A percentile compares a stretch with the other conserved stretches of the same genome.
Evolutionary conservation across 2,888 invertebrate species (phyloP).

Genomic region (Lepidocyrtoides sp.): DNA sequence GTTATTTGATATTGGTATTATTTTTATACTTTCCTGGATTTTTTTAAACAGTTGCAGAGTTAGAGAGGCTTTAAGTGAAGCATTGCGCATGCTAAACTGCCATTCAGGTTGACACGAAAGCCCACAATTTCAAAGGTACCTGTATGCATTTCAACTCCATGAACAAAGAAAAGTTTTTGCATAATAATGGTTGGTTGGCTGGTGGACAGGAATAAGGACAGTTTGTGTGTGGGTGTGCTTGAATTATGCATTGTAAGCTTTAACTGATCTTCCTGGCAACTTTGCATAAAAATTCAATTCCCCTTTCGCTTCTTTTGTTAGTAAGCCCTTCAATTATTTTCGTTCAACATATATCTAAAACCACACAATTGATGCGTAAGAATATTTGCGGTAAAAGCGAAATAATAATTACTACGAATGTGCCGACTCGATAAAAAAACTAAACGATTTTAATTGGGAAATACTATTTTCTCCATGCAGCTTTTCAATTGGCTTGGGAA

Average conservation of each 20-base stretch:
- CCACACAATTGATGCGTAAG: background rate
- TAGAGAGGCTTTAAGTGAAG: too few species aligned
- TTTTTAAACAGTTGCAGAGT: background rate
- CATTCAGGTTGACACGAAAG: too few species aligned
- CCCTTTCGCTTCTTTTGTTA: background rate
- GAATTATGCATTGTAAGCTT: conserved; percentile 2
- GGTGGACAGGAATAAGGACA: conserved; percentile 3
- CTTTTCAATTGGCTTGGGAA: background rate
- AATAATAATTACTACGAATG: conserved; percentile 12
- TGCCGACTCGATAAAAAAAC: background rate
- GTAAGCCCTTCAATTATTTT: background rate
- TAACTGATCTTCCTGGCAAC: conserved; percentile 8
- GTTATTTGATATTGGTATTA: background rate
- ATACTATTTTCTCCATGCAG: background rate
- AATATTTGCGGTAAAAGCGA: background rate
- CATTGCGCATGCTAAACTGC: too few species aligned
- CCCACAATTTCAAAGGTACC: background rate
- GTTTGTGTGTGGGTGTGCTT: conserved; percentile 1
- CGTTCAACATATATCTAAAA: background rate
- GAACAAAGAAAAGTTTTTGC: too few species aligned
- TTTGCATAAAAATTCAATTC: conserved; percentile 8
- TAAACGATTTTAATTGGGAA: background rate
- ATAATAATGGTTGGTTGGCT: conserved; percentile 2
- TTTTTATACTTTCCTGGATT: background rate
- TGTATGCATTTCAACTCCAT: background rate